Conservation (phyloP, 1,140 invertebrate genomes). For the Archivesica marissinica region DNA sequence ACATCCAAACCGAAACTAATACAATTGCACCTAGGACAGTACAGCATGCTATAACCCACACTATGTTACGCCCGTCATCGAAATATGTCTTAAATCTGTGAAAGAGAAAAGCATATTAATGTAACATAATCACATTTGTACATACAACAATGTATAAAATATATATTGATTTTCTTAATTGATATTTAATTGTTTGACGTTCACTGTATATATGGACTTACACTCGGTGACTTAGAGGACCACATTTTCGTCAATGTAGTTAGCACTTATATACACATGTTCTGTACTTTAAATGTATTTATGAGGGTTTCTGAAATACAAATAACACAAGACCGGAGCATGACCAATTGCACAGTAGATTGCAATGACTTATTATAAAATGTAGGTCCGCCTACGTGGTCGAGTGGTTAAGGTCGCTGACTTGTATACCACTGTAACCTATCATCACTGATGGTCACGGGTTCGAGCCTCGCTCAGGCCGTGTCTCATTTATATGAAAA, state of each 20-base stretch:
- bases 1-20: not conserved
- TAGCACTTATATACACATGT: too few relatives aligned
- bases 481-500: too few relatives aligned
- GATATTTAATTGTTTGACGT: not conserved
- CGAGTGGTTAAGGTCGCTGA: too few relatives aligned
- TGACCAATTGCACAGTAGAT: too few relatives aligned
- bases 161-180: slow-evolving; percentile 7
- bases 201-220: not conserved
- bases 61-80: slow-evolving; percentile 25
- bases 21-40: not conserved
- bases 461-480: too few relatives aligned
- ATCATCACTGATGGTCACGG: too few relatives aligned
- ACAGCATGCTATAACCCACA: slow-evolving; percentile 4
- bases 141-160: not conserved
- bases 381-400: too few relatives aligned
- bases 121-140: not conserved
- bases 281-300: too few relatives aligned
- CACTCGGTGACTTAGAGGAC: not conserved
- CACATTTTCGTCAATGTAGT: not conserved
- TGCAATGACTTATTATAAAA: too few relatives aligned
- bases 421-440: too few relatives aligned
- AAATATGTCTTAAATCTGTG: slow-evolving; percentile 41
- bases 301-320: too few relatives aligned
- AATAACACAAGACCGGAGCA: too few relatives aligned
- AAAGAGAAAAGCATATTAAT: not conserved